Conservation (phyloP, 2,113 vertebrate species). For the Mionectes macconnelli region DNA sequence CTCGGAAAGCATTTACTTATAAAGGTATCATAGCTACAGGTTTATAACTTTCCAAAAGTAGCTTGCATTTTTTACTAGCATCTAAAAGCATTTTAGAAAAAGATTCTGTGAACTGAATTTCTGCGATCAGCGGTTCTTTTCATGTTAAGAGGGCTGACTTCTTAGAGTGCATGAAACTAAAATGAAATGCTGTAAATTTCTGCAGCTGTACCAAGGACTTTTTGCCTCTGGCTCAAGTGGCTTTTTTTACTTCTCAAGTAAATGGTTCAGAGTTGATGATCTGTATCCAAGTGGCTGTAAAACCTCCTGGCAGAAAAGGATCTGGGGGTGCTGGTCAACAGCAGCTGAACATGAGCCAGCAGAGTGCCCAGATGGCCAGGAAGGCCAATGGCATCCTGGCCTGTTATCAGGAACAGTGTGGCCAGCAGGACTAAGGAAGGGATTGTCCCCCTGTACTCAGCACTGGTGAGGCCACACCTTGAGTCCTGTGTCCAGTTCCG, state of each 20-base stretch:
- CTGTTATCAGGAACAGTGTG: accelerated
- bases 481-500: not conserved
- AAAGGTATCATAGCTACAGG: not conserved
- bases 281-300: not conserved
- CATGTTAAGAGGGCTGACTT: not conserved
- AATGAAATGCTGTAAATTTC: not conserved
- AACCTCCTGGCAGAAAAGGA: not conserved
- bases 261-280: not conserved
- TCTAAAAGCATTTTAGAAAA: not conserved
- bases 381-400: not conserved
- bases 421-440: not conserved
- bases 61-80: not conserved
- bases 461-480: accelerated
- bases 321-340: not conserved
- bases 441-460: accelerated
- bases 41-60: not conserved
- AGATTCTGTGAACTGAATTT: not conserved
- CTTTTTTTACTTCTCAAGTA: not conserved
- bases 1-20: not conserved
- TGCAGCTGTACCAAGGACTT: not conserved
- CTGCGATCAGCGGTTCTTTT: not conserved
- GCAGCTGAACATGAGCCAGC: not conserved
- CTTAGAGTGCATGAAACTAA: not conserved
- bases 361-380: not conserved
- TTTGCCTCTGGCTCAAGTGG: not conserved